These are phyloP conservation scores for Noctua janthe DNA, from an alignment of 2,888 invertebrate species.

Conservation along the genomic window DNA sequence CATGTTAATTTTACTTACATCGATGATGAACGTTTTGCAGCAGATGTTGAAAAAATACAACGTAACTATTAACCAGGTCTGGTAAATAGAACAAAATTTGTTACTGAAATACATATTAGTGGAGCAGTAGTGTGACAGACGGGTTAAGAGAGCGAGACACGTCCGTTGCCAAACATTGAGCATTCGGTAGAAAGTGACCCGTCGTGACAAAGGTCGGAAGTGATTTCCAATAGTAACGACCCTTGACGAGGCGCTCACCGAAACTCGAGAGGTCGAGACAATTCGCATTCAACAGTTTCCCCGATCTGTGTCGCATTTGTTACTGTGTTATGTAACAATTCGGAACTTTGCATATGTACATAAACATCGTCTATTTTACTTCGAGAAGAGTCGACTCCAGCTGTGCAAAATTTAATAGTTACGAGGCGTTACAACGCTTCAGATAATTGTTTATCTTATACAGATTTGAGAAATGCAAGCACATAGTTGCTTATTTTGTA, in stretches of 20 bases:
- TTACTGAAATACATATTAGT: constrained; percentile 60
- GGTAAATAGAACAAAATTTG: constrained; percentile 57
- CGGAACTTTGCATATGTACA: constrained; percentile 23
- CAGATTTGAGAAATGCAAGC: constrained; percentile 16
- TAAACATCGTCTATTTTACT: constrained; percentile 24
- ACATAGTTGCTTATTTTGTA: not conserved
- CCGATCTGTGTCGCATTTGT: constrained; percentile 66
- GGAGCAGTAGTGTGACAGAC: constrained; percentile 60
- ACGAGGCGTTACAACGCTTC: constrained; percentile 11
- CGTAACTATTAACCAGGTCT: constrained; percentile 42
- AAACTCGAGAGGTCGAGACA: constrained; percentile 67
- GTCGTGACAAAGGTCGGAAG: constrained; percentile 88
- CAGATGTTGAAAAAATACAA: constrained; percentile 49
- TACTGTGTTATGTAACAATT: constrained; percentile 46
- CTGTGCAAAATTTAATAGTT: constrained; percentile 29
- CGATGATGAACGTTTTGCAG: constrained; percentile 39
- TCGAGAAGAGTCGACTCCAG: constrained; percentile 6
- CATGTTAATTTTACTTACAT: constrained; percentile 43
- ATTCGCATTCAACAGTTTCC: constrained; percentile 68
- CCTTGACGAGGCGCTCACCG: constrained; percentile 79
- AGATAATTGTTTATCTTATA: not conserved
- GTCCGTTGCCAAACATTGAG: constrained; percentile 73
- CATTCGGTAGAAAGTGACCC: constrained; percentile 83
- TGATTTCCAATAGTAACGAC: constrained; percentile 85
- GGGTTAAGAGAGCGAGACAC: constrained; percentile 80